Percentiles rank a stretch among this genome's conserved stretches.
Evolutionary conservation across 2,113 vertebrate species (phyloP).

Genomic region (Sturnira hondurensis): DNA sequence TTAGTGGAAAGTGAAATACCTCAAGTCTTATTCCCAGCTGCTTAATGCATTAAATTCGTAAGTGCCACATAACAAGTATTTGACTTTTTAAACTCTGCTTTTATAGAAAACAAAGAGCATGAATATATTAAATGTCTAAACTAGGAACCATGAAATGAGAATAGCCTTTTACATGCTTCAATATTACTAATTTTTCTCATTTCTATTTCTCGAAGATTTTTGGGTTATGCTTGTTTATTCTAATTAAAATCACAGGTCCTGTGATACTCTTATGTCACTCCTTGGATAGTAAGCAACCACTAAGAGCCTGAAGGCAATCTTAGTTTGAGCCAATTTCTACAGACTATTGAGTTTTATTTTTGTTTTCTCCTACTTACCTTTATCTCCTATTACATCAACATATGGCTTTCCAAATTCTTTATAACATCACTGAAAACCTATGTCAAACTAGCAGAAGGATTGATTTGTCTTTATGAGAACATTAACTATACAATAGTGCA

Average conservation of each 20-base stretch:
- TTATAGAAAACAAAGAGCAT: slow-evolving; percentile 12
- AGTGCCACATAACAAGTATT: slow-evolving; percentile 57
- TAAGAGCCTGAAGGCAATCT: not conserved
- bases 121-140: not conserved
- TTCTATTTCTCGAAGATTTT: slow-evolving; percentile 38
- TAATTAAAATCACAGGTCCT: not conserved
- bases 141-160: not conserved
- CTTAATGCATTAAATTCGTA: slow-evolving; percentile 50
- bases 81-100: slow-evolving; percentile 49
- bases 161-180: not conserved
- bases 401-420: not conserved
- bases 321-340: not conserved
- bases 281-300: not conserved
- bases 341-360: not conserved
- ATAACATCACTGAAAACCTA: not conserved
- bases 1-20: slow-evolving; percentile 57
- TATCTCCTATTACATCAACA: not conserved
- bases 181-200: slow-evolving; percentile 16
- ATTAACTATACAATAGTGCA: not conserved
- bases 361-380: not conserved
- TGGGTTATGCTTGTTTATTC: slow-evolving; percentile 31
- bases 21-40: slow-evolving; percentile 68
- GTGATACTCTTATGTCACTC: slow-evolving; percentile 35
- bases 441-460: not conserved
- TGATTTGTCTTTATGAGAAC: not conserved